These are phyloP conservation scores for Marronus borbonicus DNA, from an alignment of 2,888 invertebrate species.

Conservation along the genomic window DNA sequence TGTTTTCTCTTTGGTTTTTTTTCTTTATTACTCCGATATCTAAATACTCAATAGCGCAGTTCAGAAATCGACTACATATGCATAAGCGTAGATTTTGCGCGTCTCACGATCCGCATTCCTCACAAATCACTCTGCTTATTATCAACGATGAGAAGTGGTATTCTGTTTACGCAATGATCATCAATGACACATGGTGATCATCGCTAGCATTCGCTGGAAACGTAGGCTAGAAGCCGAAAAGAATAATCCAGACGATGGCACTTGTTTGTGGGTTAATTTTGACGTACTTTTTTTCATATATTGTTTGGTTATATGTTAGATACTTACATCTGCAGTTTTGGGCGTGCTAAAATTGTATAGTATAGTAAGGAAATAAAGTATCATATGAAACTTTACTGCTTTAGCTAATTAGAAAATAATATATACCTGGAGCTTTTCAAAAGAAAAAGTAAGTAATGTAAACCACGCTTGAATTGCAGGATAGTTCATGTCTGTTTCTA, in stretches of 20 bases:
- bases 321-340: too few relatives aligned
- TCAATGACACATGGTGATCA: slow-evolving; percentile 29
- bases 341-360: too few relatives aligned
- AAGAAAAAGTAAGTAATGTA: too few relatives aligned
- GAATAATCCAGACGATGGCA: neutral
- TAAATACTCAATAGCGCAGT: neutral
- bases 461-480: too few relatives aligned
- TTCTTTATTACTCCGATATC: too few relatives aligned
- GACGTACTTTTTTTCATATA: neutral
- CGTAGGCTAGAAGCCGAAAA: neutral
- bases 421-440: too few relatives aligned
- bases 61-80: slow-evolving; percentile 22
- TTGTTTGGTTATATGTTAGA: too few relatives aligned
- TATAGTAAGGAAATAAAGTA: too few relatives aligned
- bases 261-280: neutral
- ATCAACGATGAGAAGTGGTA: slow-evolving; percentile 34
- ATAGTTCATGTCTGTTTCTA: too few relatives aligned
- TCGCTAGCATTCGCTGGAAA: slow-evolving; percentile 3
- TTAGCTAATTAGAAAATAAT: too few relatives aligned
- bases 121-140: slow-evolving; percentile 44
- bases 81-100: neutral
- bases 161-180: slow-evolving; percentile 45
- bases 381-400: too few relatives aligned
- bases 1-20: too few relatives aligned
- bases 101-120: slow-evolving; percentile 23